phyloP scores from a whole-genome alignment of 2,888 invertebrate genomes.

The Erynnis tages region DNA sequence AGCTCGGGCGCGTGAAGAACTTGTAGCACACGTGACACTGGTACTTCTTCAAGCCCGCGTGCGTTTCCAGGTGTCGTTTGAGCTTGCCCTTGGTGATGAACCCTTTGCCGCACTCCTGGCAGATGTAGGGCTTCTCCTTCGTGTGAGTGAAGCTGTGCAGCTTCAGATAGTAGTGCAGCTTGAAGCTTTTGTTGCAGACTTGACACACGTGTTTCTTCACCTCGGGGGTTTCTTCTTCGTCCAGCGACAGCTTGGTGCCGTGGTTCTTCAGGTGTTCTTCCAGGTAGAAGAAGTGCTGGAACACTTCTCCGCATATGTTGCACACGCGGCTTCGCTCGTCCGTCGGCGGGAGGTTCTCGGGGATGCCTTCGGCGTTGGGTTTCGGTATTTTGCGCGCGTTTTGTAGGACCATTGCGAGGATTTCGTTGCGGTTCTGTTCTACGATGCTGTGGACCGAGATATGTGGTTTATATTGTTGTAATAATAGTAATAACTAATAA shows the following conservation, averaged over 20 bases:
- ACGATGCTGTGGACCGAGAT: conserved; percentile 50
- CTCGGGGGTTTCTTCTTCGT: conserved; percentile 50
- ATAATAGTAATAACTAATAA: too few species aligned
- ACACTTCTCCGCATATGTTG: conserved; percentile 72
- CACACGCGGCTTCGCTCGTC: conserved; percentile 67
- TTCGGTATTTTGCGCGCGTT: conserved; percentile 68
- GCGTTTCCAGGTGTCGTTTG: conserved; percentile 68
- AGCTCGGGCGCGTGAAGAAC: conserved; percentile 68
- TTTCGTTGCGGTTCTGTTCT: conserved; percentile 64
- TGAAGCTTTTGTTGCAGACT: conserved; percentile 67
- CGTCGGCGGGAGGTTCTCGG: conserved; percentile 42
- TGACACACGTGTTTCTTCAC: conserved; percentile 64
- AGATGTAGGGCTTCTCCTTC: conserved; percentile 69
- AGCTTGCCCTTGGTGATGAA: conserved; percentile 71
- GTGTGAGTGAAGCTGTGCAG: conserved; percentile 70
- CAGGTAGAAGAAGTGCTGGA: conserved; percentile 70
- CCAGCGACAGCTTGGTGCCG: conserved; percentile 61
- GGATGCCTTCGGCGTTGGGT: conserved; percentile 36
- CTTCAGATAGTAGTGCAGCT: conserved; percentile 68
- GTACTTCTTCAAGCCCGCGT: conserved; percentile 67
- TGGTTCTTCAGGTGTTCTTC: conserved; percentile 71
- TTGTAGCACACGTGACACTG: conserved; percentile 75
- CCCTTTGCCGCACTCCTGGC: conserved; percentile 72
- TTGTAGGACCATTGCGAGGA: conserved; percentile 70
- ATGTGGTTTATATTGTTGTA: too few species aligned